These are phyloP conservation scores for Cataglyphis cursor DNA, from an alignment of 2,888 invertebrate species.

Conservation along the genomic window DNA sequence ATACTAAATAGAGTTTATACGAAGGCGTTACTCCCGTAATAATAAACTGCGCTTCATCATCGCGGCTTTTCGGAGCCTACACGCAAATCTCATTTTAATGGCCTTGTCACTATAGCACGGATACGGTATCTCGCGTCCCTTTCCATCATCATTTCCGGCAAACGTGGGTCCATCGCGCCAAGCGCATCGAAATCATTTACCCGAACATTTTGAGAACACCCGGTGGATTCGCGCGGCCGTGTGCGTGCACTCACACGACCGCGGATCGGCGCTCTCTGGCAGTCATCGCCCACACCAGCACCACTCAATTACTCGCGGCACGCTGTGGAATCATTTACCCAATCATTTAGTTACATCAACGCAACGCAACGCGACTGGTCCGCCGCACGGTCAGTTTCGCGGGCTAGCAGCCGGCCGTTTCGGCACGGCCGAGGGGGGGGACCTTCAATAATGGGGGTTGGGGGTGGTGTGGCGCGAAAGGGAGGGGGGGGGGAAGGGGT, in stretches of 20 bases:
- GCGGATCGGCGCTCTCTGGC: conserved; percentile 67
- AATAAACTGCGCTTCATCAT: conserved; percentile 49
- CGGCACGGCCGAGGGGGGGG: conserved; percentile 55
- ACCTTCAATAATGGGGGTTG: conserved; percentile 53
- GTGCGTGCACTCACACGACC: conserved; percentile 49
- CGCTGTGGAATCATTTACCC: conserved; percentile 87
- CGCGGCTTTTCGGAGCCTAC: conserved; percentile 19
- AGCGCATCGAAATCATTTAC: conserved; percentile 47
- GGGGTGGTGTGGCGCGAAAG: conserved; percentile 38
- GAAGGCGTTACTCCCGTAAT: conserved; percentile 19
- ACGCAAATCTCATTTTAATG: conserved; percentile 51
- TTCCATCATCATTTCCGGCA: conserved; percentile 47
- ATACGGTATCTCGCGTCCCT: conserved; percentile 31
- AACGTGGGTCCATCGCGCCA: conserved; percentile 18
- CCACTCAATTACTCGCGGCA: conserved; percentile 87
- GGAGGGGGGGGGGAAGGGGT: conserved; percentile 63
- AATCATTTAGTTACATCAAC: conserved; percentile 87
- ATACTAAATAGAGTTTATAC: conserved; percentile 20
- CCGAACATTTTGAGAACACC: conserved; percentile 16
- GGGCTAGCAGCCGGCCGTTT: conserved; percentile 73
- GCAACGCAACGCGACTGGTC: conserved; percentile 81
- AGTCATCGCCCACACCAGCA: conserved; percentile 81
- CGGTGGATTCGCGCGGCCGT: conserved; percentile 42
- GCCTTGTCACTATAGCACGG: conserved; percentile 25
- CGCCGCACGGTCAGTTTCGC: conserved; percentile 75